phyloP scores from a whole-genome alignment of 2,113 vertebrate species.

The Gorsachius goisagi region DNA sequence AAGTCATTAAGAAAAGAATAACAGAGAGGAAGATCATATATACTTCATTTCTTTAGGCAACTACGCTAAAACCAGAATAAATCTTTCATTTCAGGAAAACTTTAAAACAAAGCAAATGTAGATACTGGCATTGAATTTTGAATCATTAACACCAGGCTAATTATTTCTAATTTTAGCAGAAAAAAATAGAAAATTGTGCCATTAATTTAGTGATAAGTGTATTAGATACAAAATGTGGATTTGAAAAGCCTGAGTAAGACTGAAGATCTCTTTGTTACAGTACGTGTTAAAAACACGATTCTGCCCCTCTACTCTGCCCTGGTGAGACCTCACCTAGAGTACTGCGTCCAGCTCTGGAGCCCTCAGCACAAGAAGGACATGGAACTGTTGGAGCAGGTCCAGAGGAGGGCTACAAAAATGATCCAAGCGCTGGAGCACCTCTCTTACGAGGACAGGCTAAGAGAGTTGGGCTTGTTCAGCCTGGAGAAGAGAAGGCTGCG shows the following conservation, averaged over 20 bases:
- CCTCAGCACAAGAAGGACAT: too few relatives aligned
- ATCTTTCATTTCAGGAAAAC: neutral
- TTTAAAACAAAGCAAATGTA: neutral
- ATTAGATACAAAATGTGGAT: neutral
- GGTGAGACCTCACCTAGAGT: too few relatives aligned
- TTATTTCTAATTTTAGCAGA: neutral
- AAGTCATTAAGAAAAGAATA: neutral
- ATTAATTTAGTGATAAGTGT: neutral
- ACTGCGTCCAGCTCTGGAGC: too few relatives aligned
- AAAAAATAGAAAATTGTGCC: neutral
- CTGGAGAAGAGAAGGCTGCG: too few relatives aligned
- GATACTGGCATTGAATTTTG: neutral
- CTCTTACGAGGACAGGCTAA: too few relatives aligned
- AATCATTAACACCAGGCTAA: neutral
- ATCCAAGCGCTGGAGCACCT: too few relatives aligned
- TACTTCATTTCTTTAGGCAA: neutral
- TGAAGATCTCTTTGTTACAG: neutral
- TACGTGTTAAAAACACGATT: neutral
- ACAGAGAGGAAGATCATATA: neutral
- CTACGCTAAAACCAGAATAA: neutral
- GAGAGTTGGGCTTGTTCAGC: too few relatives aligned
- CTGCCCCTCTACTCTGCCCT: too few relatives aligned
- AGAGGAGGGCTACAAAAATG: too few relatives aligned
- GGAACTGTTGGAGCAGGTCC: too few relatives aligned
- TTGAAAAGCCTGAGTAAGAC: neutral